Evolutionary conservation across 1,140 invertebrate genomes (phyloP), one percentile per base, ranked within the genome.

Genomic region (Bombus confusus): DNA sequence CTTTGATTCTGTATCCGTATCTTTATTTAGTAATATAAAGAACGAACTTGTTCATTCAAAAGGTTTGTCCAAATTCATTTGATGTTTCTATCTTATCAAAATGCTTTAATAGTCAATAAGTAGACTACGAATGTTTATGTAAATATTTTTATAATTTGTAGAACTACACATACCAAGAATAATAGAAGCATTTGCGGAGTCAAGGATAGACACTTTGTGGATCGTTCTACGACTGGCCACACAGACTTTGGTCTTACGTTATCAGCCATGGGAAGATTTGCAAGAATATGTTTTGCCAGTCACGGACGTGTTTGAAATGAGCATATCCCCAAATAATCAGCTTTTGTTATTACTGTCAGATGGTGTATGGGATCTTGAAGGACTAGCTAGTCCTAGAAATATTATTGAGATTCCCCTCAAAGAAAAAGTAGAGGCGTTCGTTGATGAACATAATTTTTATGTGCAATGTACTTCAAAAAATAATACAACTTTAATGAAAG

Each of bases 331-430:
- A 10, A 91, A 86, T 31, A 78, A 89, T 39, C 91, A 94, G 79
- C 77, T 92, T 3, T 43, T 94, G 6, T 39, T 94, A 43, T 75
- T 93, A 25, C 71, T 88, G 39, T 89, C 88, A 3, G 89, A 94
- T 59, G 92, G 94, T 15, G 69, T 94, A 41, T 94, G 92, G 93
- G 92, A 91, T 83, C 47, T 94, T 1, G 87, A 87, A 66, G 91
- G 91, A 73, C 79, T 94, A 15, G 87, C 83, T 3, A 88, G 80
- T 15, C 93, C 91, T 2, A 68, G 83, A 71, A 82, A 89, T 41
- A 79, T 92, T 22, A 85, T 92, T 41, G 69, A 79, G n/a, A 73
- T 90, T 31, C 28, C 47, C 52, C 68, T 93, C 15, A 59, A 92
- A 9, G 89, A 84, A 39, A 41, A 83, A 68, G 86, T 94, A 25